These are phyloP conservation scores for Meteorus cinctellus DNA, from an alignment of 2,888 invertebrate species.

Conservation along the genomic window DNA sequence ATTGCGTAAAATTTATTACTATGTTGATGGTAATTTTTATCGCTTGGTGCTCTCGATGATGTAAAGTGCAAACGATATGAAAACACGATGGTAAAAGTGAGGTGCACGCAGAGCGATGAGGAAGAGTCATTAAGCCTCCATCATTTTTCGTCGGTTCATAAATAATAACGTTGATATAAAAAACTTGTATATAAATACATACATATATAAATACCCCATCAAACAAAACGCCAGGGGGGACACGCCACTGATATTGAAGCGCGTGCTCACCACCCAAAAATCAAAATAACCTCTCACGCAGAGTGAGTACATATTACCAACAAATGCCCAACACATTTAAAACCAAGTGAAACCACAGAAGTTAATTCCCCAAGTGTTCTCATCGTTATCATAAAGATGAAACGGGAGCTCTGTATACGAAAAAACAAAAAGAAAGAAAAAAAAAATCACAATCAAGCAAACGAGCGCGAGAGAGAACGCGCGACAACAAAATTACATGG, in stretches of 20 bases:
- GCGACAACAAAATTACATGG: slow-evolving; percentile 5
- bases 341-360: not conserved
- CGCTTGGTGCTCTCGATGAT: slow-evolving; percentile 5
- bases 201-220: not conserved
- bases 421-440: slow-evolving; percentile 6
- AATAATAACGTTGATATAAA: slow-evolving; percentile 22
- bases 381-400: slow-evolving; percentile 36
- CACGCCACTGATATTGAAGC: not conserved
- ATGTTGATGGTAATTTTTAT: slow-evolving; percentile 21
- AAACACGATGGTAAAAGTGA: slow-evolving; percentile 33
- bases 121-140: slow-evolving; percentile 34
- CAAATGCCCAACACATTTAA: not conserved
- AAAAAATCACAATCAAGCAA: not conserved
- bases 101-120: slow-evolving; percentile 3
- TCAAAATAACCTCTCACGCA: slow-evolving; percentile 6
- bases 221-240: slow-evolving; percentile 4
- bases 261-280: slow-evolving; percentile 10
- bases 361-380: not conserved
- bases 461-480: not conserved
- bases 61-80: slow-evolving; percentile 31
- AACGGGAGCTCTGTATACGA: slow-evolving; percentile 19
- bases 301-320: not conserved
- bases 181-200: not conserved
- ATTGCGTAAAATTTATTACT: slow-evolving; percentile 28
- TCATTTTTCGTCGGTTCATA: slow-evolving; percentile 39